Base-by-base conservation (phyloP, 2,888 invertebrate genomes). In the Drosophila neonasuta region DNA sequence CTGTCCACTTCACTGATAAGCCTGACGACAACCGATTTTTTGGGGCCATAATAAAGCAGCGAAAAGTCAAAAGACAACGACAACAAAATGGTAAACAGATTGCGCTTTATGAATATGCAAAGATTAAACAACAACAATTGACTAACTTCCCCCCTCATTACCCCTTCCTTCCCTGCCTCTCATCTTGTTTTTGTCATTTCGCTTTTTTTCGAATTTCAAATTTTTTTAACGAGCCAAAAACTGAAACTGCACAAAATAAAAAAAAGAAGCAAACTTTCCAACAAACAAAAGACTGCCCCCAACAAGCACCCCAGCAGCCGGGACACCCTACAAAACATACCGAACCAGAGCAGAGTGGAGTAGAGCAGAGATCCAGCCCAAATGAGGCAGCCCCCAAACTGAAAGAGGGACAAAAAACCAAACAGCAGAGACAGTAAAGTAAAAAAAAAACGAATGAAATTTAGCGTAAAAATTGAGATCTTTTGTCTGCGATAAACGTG, bases 401-500 rank as follows among this genome's bases (percentile, higher is more conserved):
- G 17, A 17, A 58, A 57, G 62, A 68, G 70, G 56, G 60, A 69
- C 67, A 59, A 74, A 77, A 68, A 69, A 64, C 56, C 46, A 54
- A 62, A 24, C 24, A 24, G 13, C 39, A 41, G 15, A 39, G 36
- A 39, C 39, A 41, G 39, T 8, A 15, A 13, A 20, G 20, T 20
- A 20, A 20, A 20, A 8, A 36, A 34, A 55, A 62, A 66, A 55
- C 74, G 76, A 84, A 81, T 80, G 79, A 81, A 88, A 81, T 81
- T 81, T 78, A 73, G 85, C 77, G 80, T 74, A 80, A 86, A 86
- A 87, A 84, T 80, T 80, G 78, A 86, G 89, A 89, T 89, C 88
- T 86, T 86, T 80, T 79, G 82, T 82, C 78, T 66, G 81, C 81
- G 86, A 86, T 89, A 88, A 89, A 80, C 88, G 88, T 86, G 88